Conservation (phyloP, 2,797 vertebrate genomes). For the Propithecus deckenii region DNA sequence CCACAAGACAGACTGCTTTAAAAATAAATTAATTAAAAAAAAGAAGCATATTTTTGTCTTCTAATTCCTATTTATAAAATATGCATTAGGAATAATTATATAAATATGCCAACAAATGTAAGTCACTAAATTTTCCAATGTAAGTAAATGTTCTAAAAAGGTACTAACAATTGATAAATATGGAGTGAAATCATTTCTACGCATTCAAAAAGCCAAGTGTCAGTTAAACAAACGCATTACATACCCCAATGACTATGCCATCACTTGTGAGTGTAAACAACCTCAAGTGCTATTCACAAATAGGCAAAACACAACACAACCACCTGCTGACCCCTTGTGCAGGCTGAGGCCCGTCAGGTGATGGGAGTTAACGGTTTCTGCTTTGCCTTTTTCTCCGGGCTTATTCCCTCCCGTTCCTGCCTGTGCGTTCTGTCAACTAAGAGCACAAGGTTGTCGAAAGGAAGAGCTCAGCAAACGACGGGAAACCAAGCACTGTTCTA, state of each 20-base stretch:
- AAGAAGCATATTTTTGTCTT: background rate
- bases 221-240: background rate
- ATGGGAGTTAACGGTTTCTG: accelerated
- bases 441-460: background rate
- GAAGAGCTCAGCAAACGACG: accelerated
- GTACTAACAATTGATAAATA: background rate
- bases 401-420: no score
- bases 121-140: background rate
- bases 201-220: background rate
- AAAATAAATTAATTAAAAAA: background rate
- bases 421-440: accelerated
- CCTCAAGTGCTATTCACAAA: background rate
- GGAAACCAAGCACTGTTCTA: background rate
- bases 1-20: no score
- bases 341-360: background rate
- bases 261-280: no score
- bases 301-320: background rate
- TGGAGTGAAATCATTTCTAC: background rate
- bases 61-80: background rate
- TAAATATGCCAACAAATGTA: background rate
- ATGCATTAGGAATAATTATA: background rate
- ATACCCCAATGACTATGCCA: background rate
- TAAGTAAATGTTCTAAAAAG: background rate
- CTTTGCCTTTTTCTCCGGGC: background rate
- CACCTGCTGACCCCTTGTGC: background rate